Base-by-base conservation (phyloP, 1,140 invertebrate species). In the Diabrotica undecimpunctata region DNA sequence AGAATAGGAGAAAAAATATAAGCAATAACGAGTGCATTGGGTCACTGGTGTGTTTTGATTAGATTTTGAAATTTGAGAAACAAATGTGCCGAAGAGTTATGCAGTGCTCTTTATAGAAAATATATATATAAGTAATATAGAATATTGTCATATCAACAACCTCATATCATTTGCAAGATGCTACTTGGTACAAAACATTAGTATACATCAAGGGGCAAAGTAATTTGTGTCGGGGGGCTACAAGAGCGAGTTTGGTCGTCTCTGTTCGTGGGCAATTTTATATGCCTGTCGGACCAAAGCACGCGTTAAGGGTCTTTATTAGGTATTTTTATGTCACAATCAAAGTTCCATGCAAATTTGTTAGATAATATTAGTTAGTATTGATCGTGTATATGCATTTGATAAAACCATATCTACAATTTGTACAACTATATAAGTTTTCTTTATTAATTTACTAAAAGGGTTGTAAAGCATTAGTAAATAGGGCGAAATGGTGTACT, bases 1-100 rank as follows among this genome's bases (percentile, higher is more conserved):
- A 79, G 77, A 79, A 79, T 78, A 78, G 76, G 76, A 74, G 76
- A 79, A 79, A 77, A 76, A 76, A 77, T 70, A 75, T 75, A 77
- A 77, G 73, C 75, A 76, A 73, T 76, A 25, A 76, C 73, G 70
- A 64, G 70, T 76, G 75, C 76, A 73, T 68, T 66, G 67, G 66
- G 66, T 70, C 62, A 69, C 65, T 70, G 46, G 66, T 71, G 65
- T 69, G 54, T 51, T 54, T 53, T 54, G 60, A 64, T 59, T 66
- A 58, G 51, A 66, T 54, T 52, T 58, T 41, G 64, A 63, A 14
- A 62, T 58, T 53, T 65, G 67, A 64, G 38, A 70, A 55, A 64
- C 61, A 58, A 51, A 62, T 67, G 75, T 77, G 75, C 75, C 74
- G 73, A 58, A 72, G 72, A 69, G 61, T 56, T 75, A 75, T 75